Evolutionary conservation across 30 jellyfish, hydroid and myxozoan species (phyloP).

Genomic region (Chrysaora quinquecirrha): DNA sequence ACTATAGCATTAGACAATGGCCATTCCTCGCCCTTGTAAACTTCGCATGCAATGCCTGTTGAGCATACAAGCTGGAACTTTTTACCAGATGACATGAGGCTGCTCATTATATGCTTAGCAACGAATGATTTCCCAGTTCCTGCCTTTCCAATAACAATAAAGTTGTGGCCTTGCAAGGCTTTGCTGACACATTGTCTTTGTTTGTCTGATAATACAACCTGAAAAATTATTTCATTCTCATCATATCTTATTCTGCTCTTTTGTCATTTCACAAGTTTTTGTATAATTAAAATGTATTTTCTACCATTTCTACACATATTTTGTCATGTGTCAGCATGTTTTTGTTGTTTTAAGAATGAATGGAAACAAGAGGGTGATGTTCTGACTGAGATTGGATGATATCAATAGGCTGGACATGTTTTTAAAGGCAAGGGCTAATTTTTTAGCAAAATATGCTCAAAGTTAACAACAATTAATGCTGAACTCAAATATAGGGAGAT

Average conservation of each 20-base stretch:
- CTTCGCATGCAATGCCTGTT: too few species aligned
- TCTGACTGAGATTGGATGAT: background rate
- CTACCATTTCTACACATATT: background rate
- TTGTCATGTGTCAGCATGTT: background rate
- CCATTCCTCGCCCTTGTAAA: constrained; percentile 6
- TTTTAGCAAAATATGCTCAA: background rate
- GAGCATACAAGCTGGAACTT: constrained; percentile 1
- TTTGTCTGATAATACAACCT: background rate
- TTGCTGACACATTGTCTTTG: constrained; percentile 2
- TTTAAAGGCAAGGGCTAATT: background rate
- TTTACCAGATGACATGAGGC: background rate
- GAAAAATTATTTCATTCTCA: background rate
- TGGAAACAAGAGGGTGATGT: constrained; percentile 1
- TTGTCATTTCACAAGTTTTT: background rate
- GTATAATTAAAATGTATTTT: background rate
- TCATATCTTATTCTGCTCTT: background rate
- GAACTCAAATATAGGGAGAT: background rate
- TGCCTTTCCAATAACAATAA: background rate
- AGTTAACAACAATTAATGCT: background rate
- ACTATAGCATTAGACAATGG: constrained; percentile 1
- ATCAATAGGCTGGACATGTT: constrained; percentile 2
- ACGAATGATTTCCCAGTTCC: constrained; percentile 4
- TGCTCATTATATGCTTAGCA: constrained; percentile 1
- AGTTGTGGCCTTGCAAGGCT: constrained; percentile 2
- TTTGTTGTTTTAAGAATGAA: background rate